These are phyloP conservation scores for Channallabes apus DNA, from an alignment of 2,797 vertebrate genomes.

Conservation along the genomic window DNA sequence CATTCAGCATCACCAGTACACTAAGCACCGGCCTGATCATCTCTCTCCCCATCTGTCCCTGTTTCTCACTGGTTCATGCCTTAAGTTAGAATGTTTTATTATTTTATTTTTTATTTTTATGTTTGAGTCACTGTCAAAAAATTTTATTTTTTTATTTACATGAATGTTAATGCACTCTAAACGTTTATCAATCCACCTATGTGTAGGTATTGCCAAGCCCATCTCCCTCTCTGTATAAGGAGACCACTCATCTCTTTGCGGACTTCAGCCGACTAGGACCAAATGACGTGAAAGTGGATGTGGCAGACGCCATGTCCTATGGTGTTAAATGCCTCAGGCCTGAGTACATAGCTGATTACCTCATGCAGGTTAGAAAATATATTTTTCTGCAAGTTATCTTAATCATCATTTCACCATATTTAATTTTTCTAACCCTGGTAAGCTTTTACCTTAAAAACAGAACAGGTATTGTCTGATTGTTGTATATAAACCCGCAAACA, in stretches of 20 bases:
- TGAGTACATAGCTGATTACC: conserved; percentile 95
- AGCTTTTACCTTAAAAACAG: not conserved
- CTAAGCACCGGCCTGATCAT: too few relatives aligned
- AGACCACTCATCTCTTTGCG: conserved; percentile 89
- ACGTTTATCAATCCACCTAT: not conserved
- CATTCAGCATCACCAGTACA: too few relatives aligned
- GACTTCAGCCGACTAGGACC: conserved; percentile 89
- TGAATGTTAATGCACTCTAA: not conserved
- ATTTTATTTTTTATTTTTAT: too few relatives aligned
- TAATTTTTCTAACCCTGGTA: not conserved
- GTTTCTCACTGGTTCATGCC: too few relatives aligned
- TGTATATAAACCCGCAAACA: not conserved
- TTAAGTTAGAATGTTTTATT: too few relatives aligned
- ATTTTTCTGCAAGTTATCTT: not conserved
- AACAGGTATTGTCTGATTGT: not conserved
- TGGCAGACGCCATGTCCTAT: conserved; percentile 79
- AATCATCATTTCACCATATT: not conserved
- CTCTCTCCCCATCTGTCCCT: too few relatives aligned
- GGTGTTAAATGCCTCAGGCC: conserved; percentile 88
- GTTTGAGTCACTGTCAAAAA: too few relatives aligned
- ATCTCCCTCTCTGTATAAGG: conserved; percentile 78
- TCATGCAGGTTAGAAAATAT: conserved; percentile 83
- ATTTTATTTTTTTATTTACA: too few relatives aligned
- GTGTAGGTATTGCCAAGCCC: conserved; percentile 84
- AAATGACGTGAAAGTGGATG: conserved; percentile 76